Percentiles rank a stretch among this genome's conserved stretches.
Evolutionary conservation across 2,797 vertebrate genomes (phyloP).

Genomic region (Paramormyrops hopkinsi): DNA sequence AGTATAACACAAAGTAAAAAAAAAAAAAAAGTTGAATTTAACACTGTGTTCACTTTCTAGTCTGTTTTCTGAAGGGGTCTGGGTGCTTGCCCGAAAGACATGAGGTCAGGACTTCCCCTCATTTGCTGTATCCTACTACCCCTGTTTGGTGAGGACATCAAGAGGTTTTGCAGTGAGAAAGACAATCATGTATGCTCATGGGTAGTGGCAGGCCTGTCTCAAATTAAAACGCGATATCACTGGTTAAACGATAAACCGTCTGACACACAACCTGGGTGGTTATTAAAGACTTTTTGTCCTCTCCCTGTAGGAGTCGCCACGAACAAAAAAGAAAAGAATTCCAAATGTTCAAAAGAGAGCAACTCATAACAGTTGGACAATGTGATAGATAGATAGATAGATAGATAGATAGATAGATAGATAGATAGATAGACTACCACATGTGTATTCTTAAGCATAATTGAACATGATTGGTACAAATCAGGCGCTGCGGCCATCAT

Average conservation of each 20-base stretch:
- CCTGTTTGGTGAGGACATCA: neutral
- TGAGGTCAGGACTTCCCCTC: neutral
- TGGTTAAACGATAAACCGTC: neutral
- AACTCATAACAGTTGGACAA: neutral
- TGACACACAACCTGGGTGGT: neutral
- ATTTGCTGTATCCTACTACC: neutral
- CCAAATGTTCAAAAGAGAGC: neutral
- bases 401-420: neutral
- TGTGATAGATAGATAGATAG: neutral
- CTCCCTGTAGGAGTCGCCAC: slow-evolving; percentile 14
- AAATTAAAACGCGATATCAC: neutral
- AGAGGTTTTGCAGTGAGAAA: neutral
- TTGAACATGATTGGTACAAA: neutral
- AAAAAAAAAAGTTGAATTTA: neutral
- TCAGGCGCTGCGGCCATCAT: neutral
- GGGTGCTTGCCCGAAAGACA: neutral
- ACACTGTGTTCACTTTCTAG: neutral
- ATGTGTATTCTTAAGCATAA: neutral
- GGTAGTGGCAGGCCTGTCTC: neutral
- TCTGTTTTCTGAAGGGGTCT: neutral
- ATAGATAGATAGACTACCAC: neutral
- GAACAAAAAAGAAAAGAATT: neutral
- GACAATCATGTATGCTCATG: neutral
- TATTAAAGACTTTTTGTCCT: neutral
- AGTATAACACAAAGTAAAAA: neutral